Evolutionary conservation across 2,113 vertebrate species (phyloP), one percentile per base, ranked within the genome.

Genomic region (Paralichthys olivaceus): DNA sequence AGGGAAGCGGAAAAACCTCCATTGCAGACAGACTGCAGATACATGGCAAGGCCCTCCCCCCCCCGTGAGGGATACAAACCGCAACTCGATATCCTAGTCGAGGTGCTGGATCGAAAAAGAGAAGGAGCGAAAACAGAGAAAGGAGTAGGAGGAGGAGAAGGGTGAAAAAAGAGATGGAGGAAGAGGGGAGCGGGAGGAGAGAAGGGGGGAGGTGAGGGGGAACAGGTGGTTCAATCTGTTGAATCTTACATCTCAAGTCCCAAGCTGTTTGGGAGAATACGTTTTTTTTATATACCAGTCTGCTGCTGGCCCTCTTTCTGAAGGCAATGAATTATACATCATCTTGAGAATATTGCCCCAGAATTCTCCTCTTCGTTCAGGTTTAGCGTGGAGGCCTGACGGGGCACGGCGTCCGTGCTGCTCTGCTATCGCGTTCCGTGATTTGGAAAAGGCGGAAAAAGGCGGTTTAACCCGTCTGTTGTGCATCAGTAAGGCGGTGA

Each of bases 221-320:
- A 90, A 94, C 93, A 94, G 93, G 93, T 93, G 91, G 91, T 83
- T 84, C 89, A 90, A 92, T 91, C 91, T 93, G 93, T 93, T 94
- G 93, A 92, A 90, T 92, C 72, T 86, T 55, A 80, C 72, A 84
- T 74, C 26, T 75, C 78, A 26, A 76, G 63, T 84, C 57, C 40
- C 72, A 40, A 56, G 49, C 84, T 85, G 85, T 82, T 80, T 49
- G 53, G 59, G 70, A 78, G 61, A 78, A 78, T 64, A 70, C 26
- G 54, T n/a, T 75, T 80, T 79, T 49, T 40, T 40, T 11, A 40
- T 69, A 32, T 51, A 70, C 43, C 15, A n/a, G 34, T 69, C 65
- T 71, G 60, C 60, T 70, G 57, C 45, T 51, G 60, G 60, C 72
- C 32, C 69, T 60, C 26, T 74, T 75, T 72, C 81, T 23, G 14